These are phyloP conservation scores for Brachystomella parvula DNA, from an alignment of 1,140 invertebrate species.

Conservation along the genomic window DNA sequence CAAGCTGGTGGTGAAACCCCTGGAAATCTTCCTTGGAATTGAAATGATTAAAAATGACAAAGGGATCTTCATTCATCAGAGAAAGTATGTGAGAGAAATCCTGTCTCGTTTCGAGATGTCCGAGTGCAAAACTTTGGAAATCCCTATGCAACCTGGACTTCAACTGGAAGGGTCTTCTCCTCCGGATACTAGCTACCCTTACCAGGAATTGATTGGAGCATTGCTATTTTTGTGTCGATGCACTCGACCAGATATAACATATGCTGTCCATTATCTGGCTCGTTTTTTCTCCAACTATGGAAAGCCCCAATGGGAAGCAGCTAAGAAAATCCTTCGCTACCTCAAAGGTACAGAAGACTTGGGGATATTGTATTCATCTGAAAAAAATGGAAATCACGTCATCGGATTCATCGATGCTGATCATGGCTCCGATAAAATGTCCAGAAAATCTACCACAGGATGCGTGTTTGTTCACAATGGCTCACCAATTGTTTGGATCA, in stretches of 20 bases:
- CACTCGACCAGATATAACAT: constrained; percentile 37
- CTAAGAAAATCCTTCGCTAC: constrained; percentile 21
- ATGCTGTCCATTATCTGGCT: constrained; percentile 41
- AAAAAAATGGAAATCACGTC: neutral
- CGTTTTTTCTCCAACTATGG: constrained; percentile 10
- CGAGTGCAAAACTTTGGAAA: constrained; percentile 36
- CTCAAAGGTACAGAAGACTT: constrained; percentile 5
- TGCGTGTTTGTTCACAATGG: constrained; percentile 35
- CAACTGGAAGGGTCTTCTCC: constrained; percentile 18
- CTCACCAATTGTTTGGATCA: constrained; percentile 38
- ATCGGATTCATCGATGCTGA: constrained; percentile 15
- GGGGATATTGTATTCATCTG: constrained; percentile 14
- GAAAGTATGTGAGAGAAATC: constrained; percentile 40
- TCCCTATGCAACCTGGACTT: constrained; percentile 28
- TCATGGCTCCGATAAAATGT: constrained; percentile 1
- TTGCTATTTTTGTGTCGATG: constrained; percentile 22
- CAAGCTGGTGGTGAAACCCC: constrained; percentile 29
- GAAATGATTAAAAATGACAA: constrained; percentile 33
- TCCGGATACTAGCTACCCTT: constrained; percentile 21
- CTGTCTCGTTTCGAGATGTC: constrained; percentile 39
- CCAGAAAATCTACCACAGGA: constrained; percentile 30
- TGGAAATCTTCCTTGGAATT: constrained; percentile 39
- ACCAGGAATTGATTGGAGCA: constrained; percentile 37
- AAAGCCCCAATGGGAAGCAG: constrained; percentile 11
- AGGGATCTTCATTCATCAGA: constrained; percentile 21